These are phyloP conservation scores for Montipora cactus DNA, from an alignment of 64 coral and sea anemone species.

Conservation along the genomic window DNA sequence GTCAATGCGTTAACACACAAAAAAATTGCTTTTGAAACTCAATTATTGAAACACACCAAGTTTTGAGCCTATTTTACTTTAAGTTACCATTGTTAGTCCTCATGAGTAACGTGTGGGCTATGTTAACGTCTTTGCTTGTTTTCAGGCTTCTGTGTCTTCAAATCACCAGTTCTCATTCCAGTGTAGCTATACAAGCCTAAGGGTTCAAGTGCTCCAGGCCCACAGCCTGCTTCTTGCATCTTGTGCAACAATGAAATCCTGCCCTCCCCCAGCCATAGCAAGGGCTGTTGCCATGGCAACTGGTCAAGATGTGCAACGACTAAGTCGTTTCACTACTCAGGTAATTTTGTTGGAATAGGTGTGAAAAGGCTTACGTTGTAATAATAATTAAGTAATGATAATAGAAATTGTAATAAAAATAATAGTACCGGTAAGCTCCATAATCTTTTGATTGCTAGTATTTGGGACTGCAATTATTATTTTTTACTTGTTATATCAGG, in stretches of 20 bases:
- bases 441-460: no score
- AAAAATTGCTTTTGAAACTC: no score
- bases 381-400: no score
- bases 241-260: conserved; percentile 95
- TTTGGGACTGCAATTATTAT: no score
- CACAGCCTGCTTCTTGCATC: conserved; percentile 83
- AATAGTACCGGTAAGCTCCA: no score
- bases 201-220: conserved; percentile 80
- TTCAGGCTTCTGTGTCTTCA: conserved; percentile 84
- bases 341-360: conserved; percentile 34
- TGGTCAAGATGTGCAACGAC: conserved; percentile 85
- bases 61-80: no score
- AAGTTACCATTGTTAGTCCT: no score
- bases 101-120: no score
- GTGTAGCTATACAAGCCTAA: conserved; percentile 67
- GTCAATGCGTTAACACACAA: no score
- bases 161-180: conserved; percentile 84
- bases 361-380: neutral
- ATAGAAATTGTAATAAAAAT: no score
- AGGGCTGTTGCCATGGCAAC: conserved; percentile 97
- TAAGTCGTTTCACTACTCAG: conserved; percentile 86
- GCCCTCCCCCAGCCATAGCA: conserved; percentile 94
- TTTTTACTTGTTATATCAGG: no score
- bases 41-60: no score
- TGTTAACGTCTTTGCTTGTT: neutral